Conservation (phyloP, 2,888 invertebrate species). For the Julus scandinavius region DNA sequence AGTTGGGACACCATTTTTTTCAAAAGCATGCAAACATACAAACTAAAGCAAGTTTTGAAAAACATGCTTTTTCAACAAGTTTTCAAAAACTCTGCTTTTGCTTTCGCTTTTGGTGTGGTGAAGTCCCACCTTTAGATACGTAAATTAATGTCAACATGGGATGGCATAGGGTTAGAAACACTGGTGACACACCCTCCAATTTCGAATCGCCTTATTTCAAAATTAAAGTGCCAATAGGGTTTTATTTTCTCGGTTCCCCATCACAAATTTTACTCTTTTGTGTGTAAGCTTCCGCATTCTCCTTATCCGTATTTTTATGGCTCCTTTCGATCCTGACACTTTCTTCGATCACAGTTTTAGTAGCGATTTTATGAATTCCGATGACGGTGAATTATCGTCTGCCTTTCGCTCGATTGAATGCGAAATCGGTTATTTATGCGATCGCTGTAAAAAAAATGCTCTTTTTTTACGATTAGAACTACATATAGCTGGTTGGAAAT, state of each 20-base stretch:
- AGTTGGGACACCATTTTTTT: no score
- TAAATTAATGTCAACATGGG: no score
- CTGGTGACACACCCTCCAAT: no score
- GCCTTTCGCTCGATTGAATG: slow-evolving; percentile 1
- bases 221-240: not conserved
- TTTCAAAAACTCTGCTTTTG: no score
- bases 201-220: no score
- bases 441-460: not conserved
- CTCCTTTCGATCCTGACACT: not conserved
- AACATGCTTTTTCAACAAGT: no score
- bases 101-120: no score
- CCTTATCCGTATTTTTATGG: not conserved
- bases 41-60: no score
- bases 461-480: not conserved
- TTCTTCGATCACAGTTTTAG: not conserved
- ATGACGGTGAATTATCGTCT: not conserved
- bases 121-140: no score
- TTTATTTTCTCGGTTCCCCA: not conserved
- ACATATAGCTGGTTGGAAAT: not conserved
- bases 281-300: not conserved
- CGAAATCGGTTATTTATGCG: not conserved
- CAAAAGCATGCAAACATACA: no score
- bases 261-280: not conserved
- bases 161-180: no score
- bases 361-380: not conserved